Evolutionary conservation across 1,140 invertebrate species (phyloP).

Genomic region (Pantala flavescens): DNA sequence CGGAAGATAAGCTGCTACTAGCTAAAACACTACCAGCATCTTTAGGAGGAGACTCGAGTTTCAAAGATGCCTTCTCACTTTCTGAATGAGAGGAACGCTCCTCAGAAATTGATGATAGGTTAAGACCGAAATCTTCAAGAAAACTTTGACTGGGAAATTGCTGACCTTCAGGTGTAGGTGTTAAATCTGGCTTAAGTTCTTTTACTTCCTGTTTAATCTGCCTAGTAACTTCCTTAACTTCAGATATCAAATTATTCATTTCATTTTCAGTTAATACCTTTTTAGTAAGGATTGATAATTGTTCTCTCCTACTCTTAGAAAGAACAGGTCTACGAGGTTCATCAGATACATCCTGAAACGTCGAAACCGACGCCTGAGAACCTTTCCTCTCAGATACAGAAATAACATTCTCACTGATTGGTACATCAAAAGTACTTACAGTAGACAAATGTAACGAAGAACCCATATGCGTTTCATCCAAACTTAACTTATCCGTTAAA

Average conservation of each 20-base stretch:
- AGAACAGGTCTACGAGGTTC: background rate
- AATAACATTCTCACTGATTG: background rate
- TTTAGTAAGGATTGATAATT: conserved; percentile 1
- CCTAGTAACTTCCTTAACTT: conserved; percentile 39
- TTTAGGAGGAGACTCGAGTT: too few species aligned
- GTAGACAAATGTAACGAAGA: conserved; percentile 2
- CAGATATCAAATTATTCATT: conserved; percentile 36
- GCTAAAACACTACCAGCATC: too few species aligned
- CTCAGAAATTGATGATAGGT: background rate
- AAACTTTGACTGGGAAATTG: background rate
- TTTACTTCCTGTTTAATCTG: conserved; percentile 42
- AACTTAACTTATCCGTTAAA: conserved; percentile 12
- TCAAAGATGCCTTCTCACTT: too few species aligned
- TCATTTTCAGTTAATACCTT: conserved; percentile 28
- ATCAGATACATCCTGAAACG: background rate
- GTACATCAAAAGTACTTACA: background rate
- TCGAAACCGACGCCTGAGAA: conserved; percentile 2
- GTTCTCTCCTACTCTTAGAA: background rate
- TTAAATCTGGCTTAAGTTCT: conserved; percentile 41
- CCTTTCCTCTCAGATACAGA: background rate
- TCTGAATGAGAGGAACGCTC: background rate
- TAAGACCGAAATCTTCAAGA: background rate
- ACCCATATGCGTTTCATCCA: conserved; percentile 20
- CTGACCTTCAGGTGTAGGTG: conserved; percentile 37
- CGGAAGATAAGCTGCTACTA: too few species aligned